These are phyloP conservation scores for Grantiella picta DNA, from an alignment of 2,113 vertebrate species.

Conservation along the genomic window DNA sequence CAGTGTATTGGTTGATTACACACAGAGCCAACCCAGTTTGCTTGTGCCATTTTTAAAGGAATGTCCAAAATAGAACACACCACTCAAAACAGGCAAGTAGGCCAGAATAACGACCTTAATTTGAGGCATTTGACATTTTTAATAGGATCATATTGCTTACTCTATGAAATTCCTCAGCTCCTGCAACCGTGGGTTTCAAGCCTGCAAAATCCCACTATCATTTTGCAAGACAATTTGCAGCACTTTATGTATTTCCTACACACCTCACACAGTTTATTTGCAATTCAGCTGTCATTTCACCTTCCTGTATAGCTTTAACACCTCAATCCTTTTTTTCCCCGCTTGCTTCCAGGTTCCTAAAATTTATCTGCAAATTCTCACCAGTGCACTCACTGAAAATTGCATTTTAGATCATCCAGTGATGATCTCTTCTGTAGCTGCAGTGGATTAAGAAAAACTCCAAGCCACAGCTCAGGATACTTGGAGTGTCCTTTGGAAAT, in stretches of 20 bases:
- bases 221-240: neutral
- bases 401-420: neutral
- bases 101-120: neutral
- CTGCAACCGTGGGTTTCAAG: neutral
- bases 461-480: neutral
- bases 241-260: neutral
- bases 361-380: neutral
- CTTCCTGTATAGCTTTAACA: neutral
- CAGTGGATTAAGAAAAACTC: neutral
- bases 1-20: neutral
- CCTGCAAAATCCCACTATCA: neutral
- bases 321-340: neutral
- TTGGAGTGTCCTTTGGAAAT: neutral
- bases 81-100: neutral
- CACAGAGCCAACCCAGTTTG: neutral
- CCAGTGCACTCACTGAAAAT: rapidly evolving
- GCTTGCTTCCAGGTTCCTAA: neutral
- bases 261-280: neutral
- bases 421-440: neutral
- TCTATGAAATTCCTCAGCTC: neutral
- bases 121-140: neutral
- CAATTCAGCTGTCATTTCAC: neutral
- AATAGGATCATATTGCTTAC: neutral
- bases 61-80: neutral
- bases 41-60: neutral